phyloP scores from a whole-genome alignment of 1,140 invertebrate genomes.

The Drosophila bifasciata region DNA sequence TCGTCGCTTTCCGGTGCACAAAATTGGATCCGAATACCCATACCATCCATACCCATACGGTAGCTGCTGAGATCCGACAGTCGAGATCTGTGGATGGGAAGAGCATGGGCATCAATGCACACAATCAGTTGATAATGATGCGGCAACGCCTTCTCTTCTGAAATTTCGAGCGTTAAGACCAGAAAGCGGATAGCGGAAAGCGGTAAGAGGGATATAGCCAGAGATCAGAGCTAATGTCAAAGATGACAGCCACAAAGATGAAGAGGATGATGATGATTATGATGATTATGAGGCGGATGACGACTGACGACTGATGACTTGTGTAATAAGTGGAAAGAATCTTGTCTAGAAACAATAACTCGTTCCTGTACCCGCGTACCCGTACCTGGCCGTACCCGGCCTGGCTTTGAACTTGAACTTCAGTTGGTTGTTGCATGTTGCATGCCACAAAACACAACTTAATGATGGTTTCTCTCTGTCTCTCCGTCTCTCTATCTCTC shows the following conservation, averaged over 20 bases:
- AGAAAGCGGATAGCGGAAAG: slow-evolving; percentile 13
- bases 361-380: slow-evolving; percentile 30
- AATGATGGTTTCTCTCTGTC: slow-evolving; percentile 53
- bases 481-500: slow-evolving; percentile 11
- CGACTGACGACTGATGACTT: slow-evolving; percentile 66
- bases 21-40: slow-evolving; percentile 28
- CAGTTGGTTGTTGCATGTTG: slow-evolving; percentile 55
- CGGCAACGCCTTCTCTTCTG: slow-evolving; percentile 67
- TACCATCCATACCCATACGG: slow-evolving; percentile 50
- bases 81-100: too few relatives aligned
- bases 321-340: slow-evolving; percentile 82
- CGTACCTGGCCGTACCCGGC: neutral
- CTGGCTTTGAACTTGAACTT: slow-evolving; percentile 75
- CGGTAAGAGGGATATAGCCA: slow-evolving; percentile 5
- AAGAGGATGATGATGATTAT: slow-evolving; percentile 36
- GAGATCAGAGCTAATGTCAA: slow-evolving; percentile 70
- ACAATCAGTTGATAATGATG: slow-evolving; percentile 74
- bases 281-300: slow-evolving; percentile 26
- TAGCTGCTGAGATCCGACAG: slow-evolving; percentile 29
- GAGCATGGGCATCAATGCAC: slow-evolving; percentile 31
- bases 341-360: slow-evolving; percentile 81
- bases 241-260: slow-evolving; percentile 70
- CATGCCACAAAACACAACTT: slow-evolving; percentile 64
- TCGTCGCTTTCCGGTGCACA: slow-evolving; percentile 52
- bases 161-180: slow-evolving; percentile 59